Evolutionary conservation across 2,888 invertebrate genomes (phyloP), one percentile per base, ranked within the genome.

Genomic region (Psylliodes chrysocephalus): DNA sequence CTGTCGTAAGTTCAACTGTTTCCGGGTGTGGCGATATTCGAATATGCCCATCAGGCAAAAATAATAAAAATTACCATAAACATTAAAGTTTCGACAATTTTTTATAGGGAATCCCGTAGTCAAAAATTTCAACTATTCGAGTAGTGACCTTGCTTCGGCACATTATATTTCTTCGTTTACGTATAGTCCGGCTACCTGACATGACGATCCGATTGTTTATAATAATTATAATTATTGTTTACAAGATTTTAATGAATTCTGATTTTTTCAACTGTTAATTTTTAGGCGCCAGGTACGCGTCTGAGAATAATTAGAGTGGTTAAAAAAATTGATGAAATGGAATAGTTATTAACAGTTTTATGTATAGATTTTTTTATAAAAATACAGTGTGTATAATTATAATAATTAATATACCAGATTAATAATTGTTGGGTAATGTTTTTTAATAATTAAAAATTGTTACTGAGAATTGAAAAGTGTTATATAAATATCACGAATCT

Each of bases 121-220:
- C 30, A 64, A 64, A 64, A 55, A 64, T 64, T 64, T 53, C 25
- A 64, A 60, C 47, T 60, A 64, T 64, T 64, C 55, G 64, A 42
- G 10, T 30, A 53, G 55, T 49, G 59, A 42, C 64, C 64, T 64
- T 60, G 64, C 59, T 18, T 22, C 12, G 12, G 2, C 33, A 38
- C 18, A n/a, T n/a, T n/a, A n/a, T n/a, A n/a, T n/a, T n/a, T n/a
- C n/a, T n/a, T n/a, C 38, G 35, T 8, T 35, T 42, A 44, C 15
- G 40, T 47, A 49, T 17, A 49, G 49, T 49, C 28, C 49, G 49
- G 49, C 49, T 28, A 49, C 49, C 49, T 28, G 28, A 49, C 49
- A 28, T 28, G 28, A 28, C 7, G 28, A 30, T 10, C 17, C 15
- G 12, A 49, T 49, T 49, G 49, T 49, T 28, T 49, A 49, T 25